phyloP scores from a whole-genome alignment of 2,888 invertebrate genomes.

The Stictocephala bisonia region DNA sequence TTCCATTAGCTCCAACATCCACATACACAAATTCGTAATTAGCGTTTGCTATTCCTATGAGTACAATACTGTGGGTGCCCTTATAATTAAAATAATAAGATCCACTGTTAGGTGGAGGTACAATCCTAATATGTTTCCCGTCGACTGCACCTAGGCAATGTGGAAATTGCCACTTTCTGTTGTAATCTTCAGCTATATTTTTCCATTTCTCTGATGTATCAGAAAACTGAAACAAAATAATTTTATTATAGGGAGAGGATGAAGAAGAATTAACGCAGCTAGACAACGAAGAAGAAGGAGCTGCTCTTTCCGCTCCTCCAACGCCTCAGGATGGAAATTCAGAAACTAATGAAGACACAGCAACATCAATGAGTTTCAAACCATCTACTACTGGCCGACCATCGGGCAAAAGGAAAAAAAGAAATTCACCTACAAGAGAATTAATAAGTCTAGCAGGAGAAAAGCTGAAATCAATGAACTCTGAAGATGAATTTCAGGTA shows the following conservation, averaged over 20 bases:
- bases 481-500: conserved; percentile 17
- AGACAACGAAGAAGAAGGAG: conserved; percentile 5
- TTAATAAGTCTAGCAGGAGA: conserved; percentile 12
- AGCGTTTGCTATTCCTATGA: too few species aligned
- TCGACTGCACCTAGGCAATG: not conserved
- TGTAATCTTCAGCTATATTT: not conserved
- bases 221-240: not conserved
- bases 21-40: too few species aligned
- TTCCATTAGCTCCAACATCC: too few species aligned
- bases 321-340: not conserved
- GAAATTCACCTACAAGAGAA: conserved; percentile 20
- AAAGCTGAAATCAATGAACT: conserved; percentile 16
- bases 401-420: conserved; percentile 8
- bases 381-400: conserved; percentile 8
- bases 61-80: too few species aligned
- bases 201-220: not conserved
- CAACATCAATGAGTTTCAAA: conserved; percentile 15
- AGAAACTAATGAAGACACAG: not conserved
- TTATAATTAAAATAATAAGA: too few species aligned
- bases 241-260: too few species aligned
- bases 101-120: too few species aligned
- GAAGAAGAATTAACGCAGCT: not conserved
- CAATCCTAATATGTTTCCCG: not conserved
- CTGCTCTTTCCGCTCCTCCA: conserved; percentile 22
- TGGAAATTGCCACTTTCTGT: not conserved